phyloP scores from a whole-genome alignment of 2,888 invertebrate genomes.

The Drosophila meridionalis region DNA sequence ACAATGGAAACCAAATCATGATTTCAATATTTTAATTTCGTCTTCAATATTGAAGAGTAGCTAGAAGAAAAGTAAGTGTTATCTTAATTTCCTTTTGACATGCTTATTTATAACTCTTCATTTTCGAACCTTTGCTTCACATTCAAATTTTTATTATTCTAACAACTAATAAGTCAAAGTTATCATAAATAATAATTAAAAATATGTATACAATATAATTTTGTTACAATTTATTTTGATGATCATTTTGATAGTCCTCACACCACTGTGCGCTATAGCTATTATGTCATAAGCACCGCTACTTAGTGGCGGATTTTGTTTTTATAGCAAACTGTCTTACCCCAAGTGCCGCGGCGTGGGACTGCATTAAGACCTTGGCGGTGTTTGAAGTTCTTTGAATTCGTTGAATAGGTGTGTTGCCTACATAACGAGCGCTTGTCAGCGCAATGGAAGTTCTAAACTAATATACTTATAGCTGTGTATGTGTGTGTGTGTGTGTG shows the following conservation, averaged over 20 bases:
- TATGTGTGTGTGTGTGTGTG: not conserved
- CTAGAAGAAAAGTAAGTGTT: too few relatives aligned
- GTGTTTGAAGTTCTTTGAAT: slow-evolving; percentile 73
- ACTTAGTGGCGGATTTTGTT: slow-evolving; percentile 77
- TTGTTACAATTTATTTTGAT: not conserved
- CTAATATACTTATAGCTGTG: slow-evolving; percentile 2
- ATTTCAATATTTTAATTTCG: too few relatives aligned
- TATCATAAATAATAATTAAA: too few relatives aligned
- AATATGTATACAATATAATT: not conserved
- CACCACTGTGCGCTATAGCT: slow-evolving; percentile 63
- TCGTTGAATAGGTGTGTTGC: slow-evolving; percentile 44
- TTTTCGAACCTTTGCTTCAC: too few relatives aligned
- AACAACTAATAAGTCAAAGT: too few relatives aligned
- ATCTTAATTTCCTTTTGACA: too few relatives aligned
- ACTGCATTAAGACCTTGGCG: slow-evolving; percentile 27
- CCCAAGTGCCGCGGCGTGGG: slow-evolving; percentile 2
- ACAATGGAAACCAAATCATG: too few relatives aligned
- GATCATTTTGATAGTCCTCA: not conserved
- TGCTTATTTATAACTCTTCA: too few relatives aligned
- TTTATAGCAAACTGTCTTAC: slow-evolving; percentile 51
- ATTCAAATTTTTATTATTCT: too few relatives aligned
- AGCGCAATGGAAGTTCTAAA: slow-evolving; percentile 10
- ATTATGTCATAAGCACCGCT: slow-evolving; percentile 75
- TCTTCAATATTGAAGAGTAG: too few relatives aligned
- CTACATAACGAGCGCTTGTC: slow-evolving; percentile 53